Evolutionary conservation across 2,113 vertebrate species (phyloP), one percentile per base, ranked within the genome.

Genomic region (Stictonetta naevosa): DNA sequence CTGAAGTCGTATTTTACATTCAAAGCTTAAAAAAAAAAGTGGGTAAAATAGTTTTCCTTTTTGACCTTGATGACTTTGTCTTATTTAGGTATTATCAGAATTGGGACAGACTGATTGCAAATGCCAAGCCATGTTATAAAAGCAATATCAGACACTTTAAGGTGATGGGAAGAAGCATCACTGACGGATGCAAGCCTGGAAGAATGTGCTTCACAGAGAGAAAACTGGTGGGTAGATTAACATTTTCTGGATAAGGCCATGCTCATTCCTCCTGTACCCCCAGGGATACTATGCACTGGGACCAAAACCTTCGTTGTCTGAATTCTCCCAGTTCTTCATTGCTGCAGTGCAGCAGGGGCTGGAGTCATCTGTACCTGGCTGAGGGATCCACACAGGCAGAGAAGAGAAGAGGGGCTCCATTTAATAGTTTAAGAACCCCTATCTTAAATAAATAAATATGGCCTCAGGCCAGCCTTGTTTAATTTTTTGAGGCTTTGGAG

Each of bases 261-360:
- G 12, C 17, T 33, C 13, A 12, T 25, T 40, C 38, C 21, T 58
- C 7, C 11, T 42, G 11, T 75, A 75, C 17, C 16, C 25, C 13
- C 53, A 74, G 13, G 8, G 15, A 58, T 17, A 42, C 31, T 31
- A 44, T n/a, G 15, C 23, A 21, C 38, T 44, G 38, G 28, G 8
- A 15, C 53, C 38, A 44, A 58, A 75, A 40, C 16, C 7, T 13
- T 23, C 15, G n/a, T 56, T 38, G 75, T 52, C 19, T 28, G n/a
- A 17, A 12, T 56, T 72, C 19, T 74, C 52, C 48, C n/a, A 13
- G 63, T 66, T 25, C 21, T 9, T 66, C 0, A 0, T 3, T 2
- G 1, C 20, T 2, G 1, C 17, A 33, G 29, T 33, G 12, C 8
- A 7, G 29, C 29, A 34, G 38, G 59, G 73, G 2, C 3, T 34